Base-by-base conservation (phyloP, 1,140 invertebrate species). In the Carcinoscorpius rotundicauda region DNA sequence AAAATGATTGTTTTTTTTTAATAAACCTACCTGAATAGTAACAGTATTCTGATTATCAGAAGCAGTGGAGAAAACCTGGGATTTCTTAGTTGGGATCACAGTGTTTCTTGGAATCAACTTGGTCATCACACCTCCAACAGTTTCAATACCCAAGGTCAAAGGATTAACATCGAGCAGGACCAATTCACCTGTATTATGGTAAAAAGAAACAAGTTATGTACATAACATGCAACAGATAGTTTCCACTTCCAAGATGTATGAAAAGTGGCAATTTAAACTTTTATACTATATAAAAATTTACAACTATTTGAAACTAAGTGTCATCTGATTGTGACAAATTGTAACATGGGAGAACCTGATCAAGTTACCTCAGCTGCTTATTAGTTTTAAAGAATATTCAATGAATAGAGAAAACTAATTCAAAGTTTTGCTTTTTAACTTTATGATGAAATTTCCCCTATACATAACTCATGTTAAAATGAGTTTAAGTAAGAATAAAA, bases 61-160 rank as follows among this genome's bases (percentile, higher is more conserved):
- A 58, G 96, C 96, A 6, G 97, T 99, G 1, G 94, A 97, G 85
- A 99, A 99, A 72, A 99, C 95, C 76, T 99, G 96, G 4, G 93
- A 96, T 76, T 99, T 98, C 81, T 99, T 99, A n/a, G 96, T 98
- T 11, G 97, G 97, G 72, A 99, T 98, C 56, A 98, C 95, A 58
- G 95, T 98, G 81, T 99, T 99, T 74, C 97, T 78, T 63, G 92
- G 87, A 76, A 99, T 99, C 49, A 99, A 82, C 78, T 98, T 99
- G 67, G 97, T 98, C 97, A 99, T 99, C 8, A 99, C 95, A 69
- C 97, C 97, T 67, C 97, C 97, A 65, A 99, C 96, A 67, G 97
- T 99, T 81, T 99, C 97, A 75, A 99, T 99, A 71, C 97, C 97
- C 85, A 99, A 85, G 65, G 97, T 99, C 60, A 99, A 80, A 71